A percentile compares a stretch with the other conserved stretches of the same genome.
These are phyloP conservation scores for Tupiocoris notatus DNA, from an alignment of 2,888 invertebrate genomes.

Conservation along the genomic window DNA sequence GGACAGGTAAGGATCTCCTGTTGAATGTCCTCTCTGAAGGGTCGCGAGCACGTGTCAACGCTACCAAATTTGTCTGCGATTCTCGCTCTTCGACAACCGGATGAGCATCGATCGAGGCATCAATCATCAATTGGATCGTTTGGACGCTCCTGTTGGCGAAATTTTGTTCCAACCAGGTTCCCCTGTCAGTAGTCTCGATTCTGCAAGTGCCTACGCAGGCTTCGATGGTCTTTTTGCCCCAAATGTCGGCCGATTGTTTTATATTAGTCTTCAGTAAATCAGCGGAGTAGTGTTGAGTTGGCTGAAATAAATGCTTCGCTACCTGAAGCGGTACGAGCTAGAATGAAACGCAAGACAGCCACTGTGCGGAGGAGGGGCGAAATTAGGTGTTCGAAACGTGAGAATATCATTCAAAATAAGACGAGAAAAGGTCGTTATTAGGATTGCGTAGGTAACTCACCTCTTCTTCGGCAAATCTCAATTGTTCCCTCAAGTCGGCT, in stretches of 20 bases:
- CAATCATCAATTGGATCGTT: not conserved
- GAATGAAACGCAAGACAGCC: conserved; percentile 43
- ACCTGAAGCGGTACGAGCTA: conserved; percentile 47
- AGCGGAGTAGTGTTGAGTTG: too few species aligned
- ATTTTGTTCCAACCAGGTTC: conserved; percentile 29
- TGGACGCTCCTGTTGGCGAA: not conserved
- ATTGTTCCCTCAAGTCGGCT: conserved; percentile 87
- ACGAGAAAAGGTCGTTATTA: too few species aligned
- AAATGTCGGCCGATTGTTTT: too few species aligned
- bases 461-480: conserved; percentile 91
- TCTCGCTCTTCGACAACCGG: not conserved
- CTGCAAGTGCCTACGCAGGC: not conserved
- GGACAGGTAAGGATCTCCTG: not conserved
- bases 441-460: too few species aligned
- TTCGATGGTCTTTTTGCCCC: too few species aligned
- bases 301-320: conserved; percentile 45
- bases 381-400: too few species aligned
- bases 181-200: not conserved
- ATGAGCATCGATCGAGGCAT: not conserved
- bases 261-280: too few species aligned
- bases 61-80: not conserved
- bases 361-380: not conserved
- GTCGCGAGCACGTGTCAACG: too few species aligned
- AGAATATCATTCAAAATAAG: too few species aligned
- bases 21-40: not conserved